Evolutionary conservation across 2,797 vertebrate species (phyloP), one percentile per base, ranked within the genome.

Genomic region (Sitta carolinensis): DNA sequence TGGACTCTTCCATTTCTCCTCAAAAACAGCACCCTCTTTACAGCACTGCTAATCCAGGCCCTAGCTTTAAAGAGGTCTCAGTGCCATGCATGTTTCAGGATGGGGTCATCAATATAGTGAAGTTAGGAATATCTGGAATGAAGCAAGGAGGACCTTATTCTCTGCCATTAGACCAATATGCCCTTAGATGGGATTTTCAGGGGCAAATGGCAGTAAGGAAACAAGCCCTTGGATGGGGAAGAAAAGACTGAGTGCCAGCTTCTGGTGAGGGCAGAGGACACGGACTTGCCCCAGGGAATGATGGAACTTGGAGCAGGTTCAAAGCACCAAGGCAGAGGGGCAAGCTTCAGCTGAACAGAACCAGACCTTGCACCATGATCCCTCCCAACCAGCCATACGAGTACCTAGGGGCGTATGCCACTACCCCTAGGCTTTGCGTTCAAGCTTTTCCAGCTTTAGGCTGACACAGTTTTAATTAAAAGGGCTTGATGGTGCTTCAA

Each of bases 401-500:
- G 70, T 34, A 90, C 51, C 43, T 4, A 69, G 21, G 36, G 66
- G 23, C 40, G 81, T 43, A 85, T 7, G n/a, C 36, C 1, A 2
- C 62, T 84, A 78, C 50, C 62, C 40, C 30, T 1, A 29, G 66
- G 85, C 76, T 81, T 55, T 62, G 34, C 0, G 0, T 90, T 93
- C 93, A 81, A 84, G 93, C 66, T 88, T 70, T 92, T 86, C 91
- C 89, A 84, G 91, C 84, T 89, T 61, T 50, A 62, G 48, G 16
- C 30, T 79, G 29, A 29, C 3, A 0, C 4, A 36, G 40, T 67
- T 88, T 15, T 50, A 85, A 94, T 93, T 91, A 94, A 75, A 96
- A 88, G 63, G 42, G 67, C 19, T 81, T 59, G 64, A 7, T 45
- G 55, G 34, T 54, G 38, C 43, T 81, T 86, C 52, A 89, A 82